A percentile compares a stretch with the other conserved stretches of the same genome.
phyloP scores from a whole-genome alignment of 2,797 vertebrate genomes.

The Cyprinodon diabolis region DNA sequence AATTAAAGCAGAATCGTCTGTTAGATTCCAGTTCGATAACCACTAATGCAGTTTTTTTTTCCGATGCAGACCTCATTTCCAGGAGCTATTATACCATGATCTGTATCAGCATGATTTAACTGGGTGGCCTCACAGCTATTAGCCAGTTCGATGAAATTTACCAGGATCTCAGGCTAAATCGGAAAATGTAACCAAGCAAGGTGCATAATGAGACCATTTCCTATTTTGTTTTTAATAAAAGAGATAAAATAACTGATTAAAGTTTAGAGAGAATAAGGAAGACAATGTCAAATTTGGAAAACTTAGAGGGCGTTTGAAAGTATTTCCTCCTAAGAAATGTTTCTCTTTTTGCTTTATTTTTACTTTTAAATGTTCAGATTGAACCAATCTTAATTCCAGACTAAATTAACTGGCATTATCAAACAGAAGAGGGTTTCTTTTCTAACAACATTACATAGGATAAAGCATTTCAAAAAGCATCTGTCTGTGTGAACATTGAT shows the following conservation, averaged over 20 bases:
- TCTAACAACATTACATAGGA: no score
- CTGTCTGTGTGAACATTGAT: no score
- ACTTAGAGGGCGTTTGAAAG: not conserved
- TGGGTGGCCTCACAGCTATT: not conserved
- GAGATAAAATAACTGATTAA: not conserved
- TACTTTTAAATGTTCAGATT: no score
- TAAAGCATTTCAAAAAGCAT: no score
- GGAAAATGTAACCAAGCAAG: not conserved
- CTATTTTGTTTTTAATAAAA: not conserved
- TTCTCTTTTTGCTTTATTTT: no score
- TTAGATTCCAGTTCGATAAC: conserved; percentile 18
- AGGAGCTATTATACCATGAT: conserved; percentile 10
- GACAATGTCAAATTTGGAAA: not conserved
- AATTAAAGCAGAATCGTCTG: not conserved
- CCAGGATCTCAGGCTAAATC: not conserved
- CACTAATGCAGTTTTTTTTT: not conserved
- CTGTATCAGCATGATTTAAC: conserved; percentile 10
- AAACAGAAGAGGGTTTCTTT: not conserved
- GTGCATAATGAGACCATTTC: not conserved
- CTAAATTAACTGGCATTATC: no score
- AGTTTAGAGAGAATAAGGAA: not conserved
- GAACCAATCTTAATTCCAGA: no score
- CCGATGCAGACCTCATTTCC: not conserved
- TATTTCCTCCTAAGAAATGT: no score
- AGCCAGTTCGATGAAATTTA: conserved; percentile 1